These are phyloP conservation scores for Sylvicapra grimmia DNA, from an alignment of 2,113 vertebrate genomes.

Conservation along the genomic window DNA sequence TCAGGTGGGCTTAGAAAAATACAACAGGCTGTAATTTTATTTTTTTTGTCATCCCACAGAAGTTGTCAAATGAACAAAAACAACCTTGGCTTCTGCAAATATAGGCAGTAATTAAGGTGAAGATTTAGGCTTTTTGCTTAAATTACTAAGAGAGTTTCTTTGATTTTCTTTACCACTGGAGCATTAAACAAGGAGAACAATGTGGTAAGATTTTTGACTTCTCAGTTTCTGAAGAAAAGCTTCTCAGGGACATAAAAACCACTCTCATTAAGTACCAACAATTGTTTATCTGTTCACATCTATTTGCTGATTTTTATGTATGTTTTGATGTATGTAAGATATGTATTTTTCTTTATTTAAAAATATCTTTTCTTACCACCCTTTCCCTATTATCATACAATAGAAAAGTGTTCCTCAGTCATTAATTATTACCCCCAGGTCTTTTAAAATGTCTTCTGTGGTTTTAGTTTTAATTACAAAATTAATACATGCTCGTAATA, in stretches of 20 bases:
- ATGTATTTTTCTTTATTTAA: background rate
- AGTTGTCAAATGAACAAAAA: conserved; percentile 12
- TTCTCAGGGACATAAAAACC: background rate
- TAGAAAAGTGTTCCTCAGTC: background rate
- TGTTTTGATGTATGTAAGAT: background rate
- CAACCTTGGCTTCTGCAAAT: background rate
- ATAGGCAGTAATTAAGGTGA: conserved; percentile 9
- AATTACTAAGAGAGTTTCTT: background rate
- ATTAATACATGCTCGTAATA: background rate
- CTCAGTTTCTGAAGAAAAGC: background rate
- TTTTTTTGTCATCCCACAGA: conserved; percentile 10
- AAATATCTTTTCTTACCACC: background rate
- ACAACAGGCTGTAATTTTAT: background rate
- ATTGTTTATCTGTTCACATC: background rate
- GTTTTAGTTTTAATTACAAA: background rate
- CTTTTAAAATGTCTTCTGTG: background rate
- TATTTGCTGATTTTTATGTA: background rate
- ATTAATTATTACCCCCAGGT: background rate
- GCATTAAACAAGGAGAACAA: background rate
- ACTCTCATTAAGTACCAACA: background rate
- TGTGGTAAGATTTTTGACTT: background rate
- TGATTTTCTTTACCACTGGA: background rate
- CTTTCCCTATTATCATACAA: background rate
- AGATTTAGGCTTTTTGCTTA: conserved; percentile 26
- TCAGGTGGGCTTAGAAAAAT: background rate